These are phyloP conservation scores for Rhynchopsitta pachyrhyncha DNA, from an alignment of 2,113 vertebrate species.

Conservation along the genomic window DNA sequence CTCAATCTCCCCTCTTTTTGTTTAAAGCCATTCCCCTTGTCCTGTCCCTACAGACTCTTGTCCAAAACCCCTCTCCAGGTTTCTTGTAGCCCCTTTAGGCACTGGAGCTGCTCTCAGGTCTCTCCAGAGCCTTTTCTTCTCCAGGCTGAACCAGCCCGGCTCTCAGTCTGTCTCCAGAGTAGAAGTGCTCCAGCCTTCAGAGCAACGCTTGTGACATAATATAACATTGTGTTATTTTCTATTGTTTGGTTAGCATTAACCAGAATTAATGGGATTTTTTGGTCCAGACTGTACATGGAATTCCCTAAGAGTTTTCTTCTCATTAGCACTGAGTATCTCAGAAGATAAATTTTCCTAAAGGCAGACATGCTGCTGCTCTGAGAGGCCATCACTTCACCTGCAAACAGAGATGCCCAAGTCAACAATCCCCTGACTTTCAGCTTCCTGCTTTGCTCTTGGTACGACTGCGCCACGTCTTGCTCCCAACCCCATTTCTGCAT, in stretches of 20 bases:
- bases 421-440: background rate
- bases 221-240: background rate
- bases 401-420: background rate
- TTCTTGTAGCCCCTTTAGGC: background rate
- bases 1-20: background rate
- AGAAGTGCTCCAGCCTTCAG: background rate
- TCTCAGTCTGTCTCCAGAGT: background rate
- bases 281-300: background rate
- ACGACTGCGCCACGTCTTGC: rapidly evolving
- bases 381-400: background rate
- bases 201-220: background rate
- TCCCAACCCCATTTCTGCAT: background rate
- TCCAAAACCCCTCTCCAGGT: background rate
- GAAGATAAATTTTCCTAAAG: background rate
- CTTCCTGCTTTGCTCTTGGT: background rate
- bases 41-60: background rate
- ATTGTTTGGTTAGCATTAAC: background rate
- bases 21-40: background rate
- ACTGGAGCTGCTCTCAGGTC: background rate
- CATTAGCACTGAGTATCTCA: background rate
- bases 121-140: background rate
- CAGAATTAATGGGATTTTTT: background rate
- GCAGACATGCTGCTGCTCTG: background rate
- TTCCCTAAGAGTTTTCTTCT: background rate
- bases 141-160: background rate